A percentile compares a stretch with the other conserved stretches of the same genome.
Evolutionary conservation across 2,888 invertebrate species (phyloP).

Genomic region (Eristalis pertinax): DNA sequence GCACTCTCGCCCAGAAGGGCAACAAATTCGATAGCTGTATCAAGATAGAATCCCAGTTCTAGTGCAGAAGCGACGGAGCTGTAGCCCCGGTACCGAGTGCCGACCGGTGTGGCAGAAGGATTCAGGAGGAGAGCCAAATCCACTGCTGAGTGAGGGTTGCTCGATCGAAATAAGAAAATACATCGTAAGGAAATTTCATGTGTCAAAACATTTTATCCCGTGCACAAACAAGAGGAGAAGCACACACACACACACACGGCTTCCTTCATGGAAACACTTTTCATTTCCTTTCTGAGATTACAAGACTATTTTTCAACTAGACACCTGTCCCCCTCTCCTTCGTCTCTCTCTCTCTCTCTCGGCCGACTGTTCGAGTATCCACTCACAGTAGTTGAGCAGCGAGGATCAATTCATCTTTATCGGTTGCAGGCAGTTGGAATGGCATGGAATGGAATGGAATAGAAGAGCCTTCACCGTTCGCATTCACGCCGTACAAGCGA

Average conservation of each 20-base stretch:
- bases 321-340: not conserved
- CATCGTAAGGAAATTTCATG: constrained; percentile 68
- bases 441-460: not conserved
- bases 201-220: constrained; percentile 67
- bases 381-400: constrained; percentile 15
- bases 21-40: constrained; percentile 54
- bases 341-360: not conserved
- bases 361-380: not conserved
- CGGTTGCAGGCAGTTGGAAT: constrained; percentile 36
- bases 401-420: constrained; percentile 67
- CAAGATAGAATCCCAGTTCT: constrained; percentile 16
- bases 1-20: constrained; percentile 49
- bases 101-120: constrained; percentile 17
- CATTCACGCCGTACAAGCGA: not conserved
- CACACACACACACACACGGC: not conserved
- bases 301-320: constrained; percentile 33
- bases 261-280: constrained; percentile 69
- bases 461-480: constrained; percentile 8
- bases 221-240: not conserved
- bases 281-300: constrained; percentile 71
- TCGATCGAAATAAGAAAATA: constrained; percentile 40
- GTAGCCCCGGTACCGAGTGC: not conserved
- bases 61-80: not conserved
- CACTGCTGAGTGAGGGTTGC: constrained; percentile 38
- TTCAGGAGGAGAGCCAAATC: constrained; percentile 37